Percentiles rank a stretch among this genome's conserved stretches.
Conservation (phyloP, 1,140 invertebrate genomes). For the Alviniconcha marisindica region DNA sequence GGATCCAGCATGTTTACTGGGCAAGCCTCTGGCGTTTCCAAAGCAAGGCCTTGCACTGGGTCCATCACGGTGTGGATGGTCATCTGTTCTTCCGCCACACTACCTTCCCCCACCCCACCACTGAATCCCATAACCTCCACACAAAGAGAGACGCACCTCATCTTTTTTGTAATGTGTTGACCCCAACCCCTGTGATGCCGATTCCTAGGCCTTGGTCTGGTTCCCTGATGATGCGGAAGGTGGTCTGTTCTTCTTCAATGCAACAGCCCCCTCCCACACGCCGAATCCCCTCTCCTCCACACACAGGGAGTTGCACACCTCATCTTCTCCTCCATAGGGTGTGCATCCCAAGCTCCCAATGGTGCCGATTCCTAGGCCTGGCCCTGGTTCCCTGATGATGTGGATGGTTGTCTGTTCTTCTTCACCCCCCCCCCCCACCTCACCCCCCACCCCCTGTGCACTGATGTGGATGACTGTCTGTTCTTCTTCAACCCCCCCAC, state of each 20-base stretch:
- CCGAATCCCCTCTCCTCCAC: no score
- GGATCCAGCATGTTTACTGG: no score
- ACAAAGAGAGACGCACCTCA: slow-evolving; percentile 81
- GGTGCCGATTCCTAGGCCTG: slow-evolving; percentile 91
- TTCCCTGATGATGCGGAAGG: slow-evolving; percentile 88
- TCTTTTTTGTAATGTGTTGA: slow-evolving; percentile 94
- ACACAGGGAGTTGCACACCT: slow-evolving; percentile 79
- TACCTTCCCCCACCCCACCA: no score
- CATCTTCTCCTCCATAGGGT: slow-evolving; percentile 95
- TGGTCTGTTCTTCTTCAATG: slow-evolving; percentile 82
- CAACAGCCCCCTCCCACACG: no score
- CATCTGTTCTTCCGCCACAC: no score
- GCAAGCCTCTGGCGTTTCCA: no score
- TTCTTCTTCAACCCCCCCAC: no score
- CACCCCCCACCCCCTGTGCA: no score
- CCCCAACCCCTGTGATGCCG: slow-evolving; percentile 93
- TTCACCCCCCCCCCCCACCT: slow-evolving; percentile 54
- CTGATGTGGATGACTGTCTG: no score
- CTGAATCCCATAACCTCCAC: no score
- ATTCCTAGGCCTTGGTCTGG: slow-evolving; percentile 88
- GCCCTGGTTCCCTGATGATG: slow-evolving; percentile 87
- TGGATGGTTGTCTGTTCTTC: slow-evolving; percentile 84
- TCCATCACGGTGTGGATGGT: no score
- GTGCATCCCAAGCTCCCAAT: slow-evolving; percentile 93
- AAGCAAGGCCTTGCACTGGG: no score